Conservation (phyloP, 2,797 vertebrate genomes). For the Halcyon chelicuti region DNA sequence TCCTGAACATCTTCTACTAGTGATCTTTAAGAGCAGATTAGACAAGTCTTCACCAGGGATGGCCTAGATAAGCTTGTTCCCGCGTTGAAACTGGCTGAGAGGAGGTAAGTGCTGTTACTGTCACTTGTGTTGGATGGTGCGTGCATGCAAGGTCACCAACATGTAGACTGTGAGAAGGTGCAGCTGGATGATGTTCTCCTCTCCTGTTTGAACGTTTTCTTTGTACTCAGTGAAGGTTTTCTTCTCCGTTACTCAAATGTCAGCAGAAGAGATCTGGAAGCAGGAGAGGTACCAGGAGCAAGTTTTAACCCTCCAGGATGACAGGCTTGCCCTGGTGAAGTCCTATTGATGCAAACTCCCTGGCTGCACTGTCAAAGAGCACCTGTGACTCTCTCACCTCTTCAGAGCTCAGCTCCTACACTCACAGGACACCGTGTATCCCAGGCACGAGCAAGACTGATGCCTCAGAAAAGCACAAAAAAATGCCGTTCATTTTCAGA, state of each 20-base stretch:
- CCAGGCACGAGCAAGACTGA: neutral
- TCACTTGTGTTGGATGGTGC: neutral
- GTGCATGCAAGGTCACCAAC: neutral
- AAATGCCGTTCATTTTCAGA: neutral
- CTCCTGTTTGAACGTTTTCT: neutral
- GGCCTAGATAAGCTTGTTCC: neutral
- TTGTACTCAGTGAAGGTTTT: neutral
- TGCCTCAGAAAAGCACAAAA: neutral
- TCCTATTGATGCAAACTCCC: neutral
- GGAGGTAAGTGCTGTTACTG: neutral
- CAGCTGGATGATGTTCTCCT: neutral
- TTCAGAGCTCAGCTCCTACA: neutral
- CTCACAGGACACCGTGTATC: neutral
- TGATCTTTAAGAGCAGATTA: neutral
- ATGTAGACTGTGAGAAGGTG: neutral
- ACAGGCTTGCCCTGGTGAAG: neutral
- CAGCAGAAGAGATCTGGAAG: neutral
- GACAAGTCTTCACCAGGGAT: neutral
- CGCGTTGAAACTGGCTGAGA: neutral
- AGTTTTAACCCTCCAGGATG: neutral
- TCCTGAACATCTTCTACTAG: neutral
- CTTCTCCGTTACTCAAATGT: neutral
- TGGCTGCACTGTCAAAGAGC: rapidly evolving
- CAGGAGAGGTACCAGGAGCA: neutral
- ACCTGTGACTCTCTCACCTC: neutral